These are phyloP conservation scores for Drosophila ambigua DNA, from an alignment of 1,140 invertebrate species.

Conservation along the genomic window DNA sequence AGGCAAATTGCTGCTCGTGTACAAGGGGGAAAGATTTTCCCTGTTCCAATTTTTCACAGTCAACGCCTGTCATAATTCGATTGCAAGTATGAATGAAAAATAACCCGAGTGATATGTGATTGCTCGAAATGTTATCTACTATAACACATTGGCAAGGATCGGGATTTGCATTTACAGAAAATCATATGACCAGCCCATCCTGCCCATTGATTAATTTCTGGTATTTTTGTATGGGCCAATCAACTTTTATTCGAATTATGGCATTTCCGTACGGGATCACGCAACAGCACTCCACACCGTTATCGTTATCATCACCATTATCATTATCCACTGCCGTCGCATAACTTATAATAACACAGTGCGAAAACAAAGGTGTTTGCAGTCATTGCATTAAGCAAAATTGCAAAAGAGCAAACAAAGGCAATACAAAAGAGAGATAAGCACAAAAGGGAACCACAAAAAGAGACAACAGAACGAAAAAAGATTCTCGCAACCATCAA, in stretches of 20 bases:
- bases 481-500: constrained; percentile 15
- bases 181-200: too few species aligned
- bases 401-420: constrained; percentile 20
- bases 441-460: constrained; percentile 8
- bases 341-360: too few species aligned
- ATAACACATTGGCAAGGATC: constrained; percentile 20
- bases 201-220: too few species aligned
- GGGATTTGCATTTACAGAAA: too few species aligned
- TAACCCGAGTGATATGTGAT: constrained; percentile 31
- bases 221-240: too few species aligned
- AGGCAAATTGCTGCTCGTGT: constrained; percentile 34
- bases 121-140: constrained; percentile 20
- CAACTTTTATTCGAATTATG: too few species aligned
- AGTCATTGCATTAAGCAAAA: constrained; percentile 13
- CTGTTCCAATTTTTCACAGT: constrained; percentile 2
- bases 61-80: constrained; percentile 41
- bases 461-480: background rate
- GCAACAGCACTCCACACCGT: too few species aligned
- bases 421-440: constrained; percentile 12
- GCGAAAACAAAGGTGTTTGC: too few species aligned
- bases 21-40: background rate
- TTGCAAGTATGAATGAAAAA: constrained; percentile 42
- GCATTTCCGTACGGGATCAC: too few species aligned
- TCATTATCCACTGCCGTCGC: too few species aligned
- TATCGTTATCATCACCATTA: too few species aligned